phyloP scores from a whole-genome alignment of 2,888 invertebrate species.

The Idaea dimidiata region DNA sequence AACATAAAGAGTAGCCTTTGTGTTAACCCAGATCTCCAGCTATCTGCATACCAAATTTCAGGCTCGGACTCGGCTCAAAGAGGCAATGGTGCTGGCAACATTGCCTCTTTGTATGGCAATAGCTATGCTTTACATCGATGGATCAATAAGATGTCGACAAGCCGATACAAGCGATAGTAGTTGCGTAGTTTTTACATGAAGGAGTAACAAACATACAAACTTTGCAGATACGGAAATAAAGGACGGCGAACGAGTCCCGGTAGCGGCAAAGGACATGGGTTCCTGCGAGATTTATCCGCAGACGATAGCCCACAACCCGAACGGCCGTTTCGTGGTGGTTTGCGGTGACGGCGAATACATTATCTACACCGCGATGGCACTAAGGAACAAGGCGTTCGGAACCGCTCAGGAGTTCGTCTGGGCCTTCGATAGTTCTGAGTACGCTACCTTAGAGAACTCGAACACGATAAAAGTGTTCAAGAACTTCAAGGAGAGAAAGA shows the following conservation, averaged over 20 bases:
- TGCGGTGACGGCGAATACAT: constrained; percentile 99
- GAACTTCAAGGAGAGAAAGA: constrained; percentile 98
- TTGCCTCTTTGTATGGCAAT: too few relatives aligned
- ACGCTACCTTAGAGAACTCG: constrained; percentile 93
- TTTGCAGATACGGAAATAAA: constrained; percentile 84
- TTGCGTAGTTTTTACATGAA: too few relatives aligned
- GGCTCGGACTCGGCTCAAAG: too few relatives aligned
- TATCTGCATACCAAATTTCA: too few relatives aligned
- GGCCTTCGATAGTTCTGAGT: constrained; percentile 97
- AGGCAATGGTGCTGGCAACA: too few relatives aligned
- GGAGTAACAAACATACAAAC: too few relatives aligned
- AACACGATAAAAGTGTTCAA: constrained; percentile 96
- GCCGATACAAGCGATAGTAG: too few relatives aligned
- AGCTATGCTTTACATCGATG: too few relatives aligned
- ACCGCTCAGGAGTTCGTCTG: constrained; percentile 99
- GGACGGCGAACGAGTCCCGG: constrained; percentile 95
- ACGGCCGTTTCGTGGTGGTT: constrained; percentile 95
- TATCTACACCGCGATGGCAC: constrained; percentile 99
- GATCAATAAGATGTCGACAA: too few relatives aligned
- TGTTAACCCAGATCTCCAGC: too few relatives aligned
- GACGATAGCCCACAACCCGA: constrained; percentile 98
- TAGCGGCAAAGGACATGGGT: constrained; percentile 99
- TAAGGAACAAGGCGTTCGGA: constrained; percentile 99
- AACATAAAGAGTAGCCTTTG: too few relatives aligned
- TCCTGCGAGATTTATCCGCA: constrained; percentile 99